Conservation (phyloP, 2,113 vertebrate genomes). For the Trogon melanurus region DNA sequence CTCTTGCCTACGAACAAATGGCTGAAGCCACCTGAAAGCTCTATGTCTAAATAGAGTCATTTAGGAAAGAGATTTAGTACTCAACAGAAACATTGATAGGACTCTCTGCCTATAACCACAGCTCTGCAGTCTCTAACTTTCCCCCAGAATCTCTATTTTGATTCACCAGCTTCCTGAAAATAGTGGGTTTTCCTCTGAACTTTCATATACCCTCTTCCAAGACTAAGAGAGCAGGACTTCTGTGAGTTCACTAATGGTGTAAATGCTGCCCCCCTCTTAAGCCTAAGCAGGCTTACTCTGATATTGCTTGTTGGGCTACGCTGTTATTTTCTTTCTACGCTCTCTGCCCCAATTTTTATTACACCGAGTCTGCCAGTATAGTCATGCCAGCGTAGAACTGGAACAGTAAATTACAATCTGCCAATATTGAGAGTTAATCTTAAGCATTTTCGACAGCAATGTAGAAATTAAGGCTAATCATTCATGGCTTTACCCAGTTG, state of each 20-base stretch:
- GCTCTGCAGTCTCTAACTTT: not conserved
- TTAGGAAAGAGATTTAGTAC: not conserved
- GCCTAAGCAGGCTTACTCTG: not conserved
- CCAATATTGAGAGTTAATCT: not conserved
- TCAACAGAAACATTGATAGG: not conserved
- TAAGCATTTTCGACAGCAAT: not conserved
- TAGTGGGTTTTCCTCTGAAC: not conserved
- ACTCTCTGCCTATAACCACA: not conserved
- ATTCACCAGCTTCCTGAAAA: not conserved
- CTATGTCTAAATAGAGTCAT: not conserved
- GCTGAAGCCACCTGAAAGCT: not conserved
- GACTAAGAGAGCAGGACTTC: not conserved
- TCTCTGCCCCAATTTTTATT: not conserved
- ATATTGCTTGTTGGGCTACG: not conserved
- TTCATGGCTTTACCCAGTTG: not conserved
- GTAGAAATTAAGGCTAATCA: not conserved
- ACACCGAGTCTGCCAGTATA: not conserved
- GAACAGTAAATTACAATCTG: not conserved
- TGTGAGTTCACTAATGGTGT: not conserved
- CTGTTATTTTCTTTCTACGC: not conserved
- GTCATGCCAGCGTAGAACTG: not conserved
- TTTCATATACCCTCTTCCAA: not conserved
- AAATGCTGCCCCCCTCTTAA: not conserved
- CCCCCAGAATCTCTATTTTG: not conserved
- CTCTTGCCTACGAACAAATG: not conserved